Base-by-base conservation (phyloP, 2,113 vertebrate genomes). In the Pao palembangensis region DNA sequence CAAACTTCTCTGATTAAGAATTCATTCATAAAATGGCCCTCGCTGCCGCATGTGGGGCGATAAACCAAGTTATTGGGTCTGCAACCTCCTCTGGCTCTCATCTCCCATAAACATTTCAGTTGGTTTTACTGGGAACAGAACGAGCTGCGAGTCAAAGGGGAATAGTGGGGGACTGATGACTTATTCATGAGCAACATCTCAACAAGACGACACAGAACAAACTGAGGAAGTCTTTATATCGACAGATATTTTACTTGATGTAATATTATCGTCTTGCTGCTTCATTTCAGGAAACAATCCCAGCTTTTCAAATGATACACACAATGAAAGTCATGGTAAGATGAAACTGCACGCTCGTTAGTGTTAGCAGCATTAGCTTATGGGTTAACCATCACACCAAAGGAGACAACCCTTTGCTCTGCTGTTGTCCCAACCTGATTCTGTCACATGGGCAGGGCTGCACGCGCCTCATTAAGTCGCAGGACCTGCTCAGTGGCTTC, bases 101-200 rank as follows among this genome's bases (percentile, higher is more conserved):
- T 89, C 87, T 88, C 75, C 78, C 79, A 86, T 91, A 90, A 91
- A 91, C 83, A 89, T 85, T 81, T 88, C 72, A 75, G 81, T 76
- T 76, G 85, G 74, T 81, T 90, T 90, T 90, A 91, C 84, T 73
- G 71, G 73, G 67, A 57, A 13, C 56, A 23, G 61, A 69, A 67
- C 18, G 66, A 75, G 80, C 80, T 71, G 64, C 69, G 79, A 83
- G 85, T 76, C 74, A 68, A 78, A 79, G 75, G 78, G 81, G 73
- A 62, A 55, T 61, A 51, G 67, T 62, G 64, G 60, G 65, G 62
- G 42, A 58, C 48, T 69, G 75, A 88, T 91, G 77, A 86, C 81
- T 90, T 88, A 89, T 91, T 87, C 87, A 88, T 87, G 78, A 81
- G 71, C 55, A 75, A 58, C 3, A 11, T 55, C 41, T 42, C 73